phyloP scores from a whole-genome alignment of 2,113 vertebrate genomes.

The Mormoops blainvillei region DNA sequence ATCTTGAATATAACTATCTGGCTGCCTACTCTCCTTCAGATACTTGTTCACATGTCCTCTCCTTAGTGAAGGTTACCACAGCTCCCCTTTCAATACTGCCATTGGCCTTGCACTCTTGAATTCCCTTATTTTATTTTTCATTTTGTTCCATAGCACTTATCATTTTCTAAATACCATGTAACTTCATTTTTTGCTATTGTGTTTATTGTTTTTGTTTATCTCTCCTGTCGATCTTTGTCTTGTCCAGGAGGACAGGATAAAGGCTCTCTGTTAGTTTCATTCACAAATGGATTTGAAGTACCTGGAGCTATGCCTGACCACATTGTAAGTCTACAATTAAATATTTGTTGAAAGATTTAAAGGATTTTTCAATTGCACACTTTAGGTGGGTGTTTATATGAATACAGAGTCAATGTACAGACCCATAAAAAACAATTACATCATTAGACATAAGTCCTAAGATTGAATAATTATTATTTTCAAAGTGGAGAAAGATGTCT shows the following conservation, averaged over 20 bases:
- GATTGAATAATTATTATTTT: not conserved
- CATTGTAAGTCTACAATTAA: not conserved
- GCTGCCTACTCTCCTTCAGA: not conserved
- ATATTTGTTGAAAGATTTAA: not conserved
- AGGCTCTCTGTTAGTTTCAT: not conserved
- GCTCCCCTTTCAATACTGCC: not conserved
- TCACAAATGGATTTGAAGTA: not conserved
- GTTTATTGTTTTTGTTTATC: not conserved
- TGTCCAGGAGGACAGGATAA: not conserved
- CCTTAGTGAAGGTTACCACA: not conserved
- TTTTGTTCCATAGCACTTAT: not conserved
- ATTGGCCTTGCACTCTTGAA: not conserved
- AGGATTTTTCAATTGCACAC: not conserved
- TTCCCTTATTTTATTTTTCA: not conserved
- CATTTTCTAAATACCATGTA: not conserved
- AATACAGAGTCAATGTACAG: not conserved
- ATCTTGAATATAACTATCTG: not conserved
- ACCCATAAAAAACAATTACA: not conserved
- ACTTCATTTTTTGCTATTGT: not conserved
- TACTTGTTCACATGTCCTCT: not conserved
- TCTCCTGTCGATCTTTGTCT: not conserved
- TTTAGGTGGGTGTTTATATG: not conserved
- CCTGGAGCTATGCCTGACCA: not conserved
- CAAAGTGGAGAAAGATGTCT: not conserved
- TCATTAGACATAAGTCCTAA: not conserved